A percentile compares a stretch with the other conserved stretches of the same genome.
Evolutionary conservation across 1,140 invertebrate genomes (phyloP).

Genomic region (Melanaphis sacchari): DNA sequence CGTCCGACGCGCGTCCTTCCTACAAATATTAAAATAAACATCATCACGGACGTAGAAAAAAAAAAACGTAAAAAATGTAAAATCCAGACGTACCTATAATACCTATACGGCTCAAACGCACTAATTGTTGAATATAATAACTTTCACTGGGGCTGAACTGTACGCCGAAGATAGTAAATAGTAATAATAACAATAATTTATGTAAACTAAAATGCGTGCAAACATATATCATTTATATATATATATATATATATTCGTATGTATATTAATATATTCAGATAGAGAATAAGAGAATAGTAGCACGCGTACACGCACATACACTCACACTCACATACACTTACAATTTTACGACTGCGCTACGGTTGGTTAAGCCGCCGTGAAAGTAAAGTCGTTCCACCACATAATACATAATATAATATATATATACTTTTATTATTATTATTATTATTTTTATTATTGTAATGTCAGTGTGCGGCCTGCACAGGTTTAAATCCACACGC

Average conservation of each 20-base stretch:
- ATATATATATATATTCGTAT: not conserved
- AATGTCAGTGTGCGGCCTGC: no score
- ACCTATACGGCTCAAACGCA: not conserved
- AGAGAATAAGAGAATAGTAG: not conserved
- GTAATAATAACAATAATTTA: not conserved
- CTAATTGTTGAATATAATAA: slow-evolving; percentile 28
- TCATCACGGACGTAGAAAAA: not conserved
- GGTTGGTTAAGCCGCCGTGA: slow-evolving; percentile 42
- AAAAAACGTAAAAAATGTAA: not conserved
- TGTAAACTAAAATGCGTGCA: slow-evolving; percentile 31
- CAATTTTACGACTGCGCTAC: slow-evolving; percentile 12
- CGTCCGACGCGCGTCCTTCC: not conserved
- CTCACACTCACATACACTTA: not conserved
- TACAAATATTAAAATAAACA: not conserved
- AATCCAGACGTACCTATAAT: not conserved
- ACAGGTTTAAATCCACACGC: not conserved
- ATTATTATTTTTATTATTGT: not conserved
- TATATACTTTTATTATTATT: not conserved
- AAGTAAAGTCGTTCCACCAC: slow-evolving; percentile 43
- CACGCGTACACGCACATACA: not conserved
- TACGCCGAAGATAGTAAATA: not conserved
- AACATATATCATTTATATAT: not conserved
- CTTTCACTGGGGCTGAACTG: slow-evolving; percentile 24
- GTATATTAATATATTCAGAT: not conserved
- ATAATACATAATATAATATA: not conserved